Percentiles rank a stretch among this genome's conserved stretches.
Evolutionary conservation across 1,140 invertebrate genomes (phyloP).

Genomic region (Drosophila leontia): DNA sequence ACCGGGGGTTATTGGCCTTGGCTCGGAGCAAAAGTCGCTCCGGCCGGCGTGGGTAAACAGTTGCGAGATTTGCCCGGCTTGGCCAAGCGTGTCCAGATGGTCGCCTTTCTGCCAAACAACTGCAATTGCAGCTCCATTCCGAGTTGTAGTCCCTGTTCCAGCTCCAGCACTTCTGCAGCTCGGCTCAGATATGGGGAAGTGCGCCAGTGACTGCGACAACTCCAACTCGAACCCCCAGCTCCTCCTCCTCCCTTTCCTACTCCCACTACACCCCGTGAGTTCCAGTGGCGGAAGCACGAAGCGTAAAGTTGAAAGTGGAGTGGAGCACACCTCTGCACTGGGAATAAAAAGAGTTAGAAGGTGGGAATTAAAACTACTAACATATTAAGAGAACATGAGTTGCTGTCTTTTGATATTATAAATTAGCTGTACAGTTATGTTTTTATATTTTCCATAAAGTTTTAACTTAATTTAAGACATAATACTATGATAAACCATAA

Average conservation of each 20-base stretch:
- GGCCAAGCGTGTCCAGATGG: constrained; percentile 72
- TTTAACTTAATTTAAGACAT: neutral
- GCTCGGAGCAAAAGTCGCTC: constrained; percentile 18
- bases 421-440: neutral
- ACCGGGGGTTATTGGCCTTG: constrained; percentile 73
- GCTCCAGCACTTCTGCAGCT: constrained; percentile 4
- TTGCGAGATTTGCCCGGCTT: constrained; percentile 34
- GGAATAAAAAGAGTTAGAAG: neutral
- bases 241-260: neutral
- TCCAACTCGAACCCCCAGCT: neutral
- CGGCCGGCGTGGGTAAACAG: constrained; percentile 69
- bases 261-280: constrained; percentile 22
- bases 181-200: constrained; percentile 31
- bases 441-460: too few species aligned
- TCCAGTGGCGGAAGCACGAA: constrained; percentile 46
- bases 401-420: neutral
- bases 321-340: constrained; percentile 18
- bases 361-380: rapidly evolving
- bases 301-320: constrained; percentile 75
- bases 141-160: constrained; percentile 21
- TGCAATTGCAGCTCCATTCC: constrained; percentile 37
- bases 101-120: constrained; percentile 23
- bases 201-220: constrained; percentile 43
- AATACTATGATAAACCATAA: neutral
- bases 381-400: neutral